A percentile compares a stretch with the other conserved stretches of the same genome.
phyloP scores from a whole-genome alignment of 2,888 invertebrate genomes.

The Nysson spinosus region DNA sequence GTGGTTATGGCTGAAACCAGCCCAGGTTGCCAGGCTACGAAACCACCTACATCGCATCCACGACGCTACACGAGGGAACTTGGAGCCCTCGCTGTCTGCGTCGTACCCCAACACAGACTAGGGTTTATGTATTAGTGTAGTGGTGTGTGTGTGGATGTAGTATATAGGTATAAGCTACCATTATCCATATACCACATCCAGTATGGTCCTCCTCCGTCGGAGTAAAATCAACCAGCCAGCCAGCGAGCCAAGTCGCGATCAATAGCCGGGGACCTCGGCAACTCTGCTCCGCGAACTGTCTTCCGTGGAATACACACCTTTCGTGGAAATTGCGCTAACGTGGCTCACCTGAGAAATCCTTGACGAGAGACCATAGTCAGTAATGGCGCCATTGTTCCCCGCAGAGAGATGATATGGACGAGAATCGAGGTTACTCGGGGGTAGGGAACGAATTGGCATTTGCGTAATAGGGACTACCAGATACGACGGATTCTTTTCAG shows the following conservation, averaged over 20 bases:
- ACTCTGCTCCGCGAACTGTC: constrained; percentile 60
- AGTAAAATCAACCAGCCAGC: constrained; percentile 66
- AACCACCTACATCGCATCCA: constrained; percentile 69
- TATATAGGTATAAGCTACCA: constrained; percentile 42
- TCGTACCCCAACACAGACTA: constrained; percentile 20
- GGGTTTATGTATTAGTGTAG: constrained; percentile 19
- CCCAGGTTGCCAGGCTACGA: constrained; percentile 73
- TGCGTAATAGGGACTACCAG: constrained; percentile 43
- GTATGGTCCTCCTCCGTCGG: constrained; percentile 72
- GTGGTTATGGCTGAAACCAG: constrained; percentile 72
- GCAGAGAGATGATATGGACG: constrained; percentile 42
- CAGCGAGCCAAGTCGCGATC: constrained; percentile 70
- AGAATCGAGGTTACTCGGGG: constrained; percentile 44
- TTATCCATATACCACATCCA: constrained; percentile 66
- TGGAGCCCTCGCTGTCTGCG: constrained; percentile 23
- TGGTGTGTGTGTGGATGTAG: constrained; percentile 24
- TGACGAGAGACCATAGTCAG: constrained; percentile 27
- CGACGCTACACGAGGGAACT: constrained; percentile 38
- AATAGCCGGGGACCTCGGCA: constrained; percentile 72
- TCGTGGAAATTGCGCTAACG: constrained; percentile 64
- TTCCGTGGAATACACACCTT: constrained; percentile 61
- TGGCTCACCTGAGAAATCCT: constrained; percentile 39
- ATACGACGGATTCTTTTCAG: constrained; percentile 21
- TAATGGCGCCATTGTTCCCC: constrained; percentile 51
- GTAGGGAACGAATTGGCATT: constrained; percentile 44